A percentile compares a stretch with the other conserved stretches of the same genome.
These are phyloP conservation scores for Cebidichthys violaceus DNA, from an alignment of 2,113 vertebrate genomes.

Conservation along the genomic window DNA sequence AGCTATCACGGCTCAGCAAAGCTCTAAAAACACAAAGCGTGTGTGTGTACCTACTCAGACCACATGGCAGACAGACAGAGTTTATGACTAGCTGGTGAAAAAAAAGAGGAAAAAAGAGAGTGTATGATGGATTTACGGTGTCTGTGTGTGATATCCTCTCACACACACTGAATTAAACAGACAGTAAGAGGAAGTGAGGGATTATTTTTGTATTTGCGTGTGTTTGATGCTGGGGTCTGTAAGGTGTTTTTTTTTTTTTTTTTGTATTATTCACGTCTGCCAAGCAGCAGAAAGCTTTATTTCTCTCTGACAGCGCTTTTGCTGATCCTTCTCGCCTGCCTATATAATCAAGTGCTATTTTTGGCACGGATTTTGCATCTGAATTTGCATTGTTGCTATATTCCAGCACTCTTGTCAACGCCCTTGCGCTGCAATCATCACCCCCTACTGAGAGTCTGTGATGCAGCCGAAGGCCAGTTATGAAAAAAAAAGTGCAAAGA, in stretches of 20 bases:
- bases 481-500: slow-evolving; percentile 21
- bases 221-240: slow-evolving; percentile 25
- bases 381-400: slow-evolving; percentile 50
- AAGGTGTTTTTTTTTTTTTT: slow-evolving; percentile 14
- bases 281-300: slow-evolving; percentile 40
- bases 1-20: neutral
- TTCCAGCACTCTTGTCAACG: slow-evolving; percentile 34
- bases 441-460: slow-evolving; percentile 26
- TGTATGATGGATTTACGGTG: neutral
- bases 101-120: neutral
- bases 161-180: neutral
- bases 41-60: neutral
- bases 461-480: slow-evolving; percentile 33
- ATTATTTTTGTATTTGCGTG: slow-evolving; percentile 41
- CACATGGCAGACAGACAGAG: neutral
- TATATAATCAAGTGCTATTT: slow-evolving; percentile 70
- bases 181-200: slow-evolving; percentile 17
- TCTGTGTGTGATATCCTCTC: slow-evolving; percentile 27
- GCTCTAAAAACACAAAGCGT: neutral
- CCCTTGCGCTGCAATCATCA: slow-evolving; percentile 17
- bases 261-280: slow-evolving; percentile 22
- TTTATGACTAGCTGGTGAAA: neutral
- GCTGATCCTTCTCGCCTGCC: slow-evolving; percentile 27
- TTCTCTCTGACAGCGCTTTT: slow-evolving; percentile 34
- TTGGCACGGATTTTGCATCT: slow-evolving; percentile 44